Conservation (phyloP, 1,140 invertebrate genomes). For the Eueides isabella region DNA sequence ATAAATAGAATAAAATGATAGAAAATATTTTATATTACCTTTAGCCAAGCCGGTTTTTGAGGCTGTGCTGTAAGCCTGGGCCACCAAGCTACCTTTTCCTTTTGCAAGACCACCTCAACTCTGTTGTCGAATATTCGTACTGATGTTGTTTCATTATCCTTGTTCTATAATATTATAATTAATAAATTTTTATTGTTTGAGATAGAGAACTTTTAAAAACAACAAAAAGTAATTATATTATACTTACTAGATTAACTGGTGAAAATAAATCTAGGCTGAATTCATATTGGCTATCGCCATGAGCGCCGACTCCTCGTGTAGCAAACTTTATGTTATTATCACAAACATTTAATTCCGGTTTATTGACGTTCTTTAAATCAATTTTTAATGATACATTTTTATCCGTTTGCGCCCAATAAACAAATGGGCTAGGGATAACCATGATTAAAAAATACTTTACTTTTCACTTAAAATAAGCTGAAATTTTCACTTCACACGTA, state of each 20-base stretch:
- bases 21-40: slow-evolving; percentile 77
- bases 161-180: slow-evolving; percentile 42
- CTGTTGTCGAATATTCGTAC: slow-evolving; percentile 87
- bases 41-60: slow-evolving; percentile 94
- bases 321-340: slow-evolving; percentile 84
- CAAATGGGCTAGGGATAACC: slow-evolving; percentile 88
- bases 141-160: slow-evolving; percentile 46
- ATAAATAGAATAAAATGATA: too few species aligned
- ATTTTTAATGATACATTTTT: slow-evolving; percentile 89
- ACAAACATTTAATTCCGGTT: slow-evolving; percentile 83
- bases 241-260: slow-evolving; percentile 84
- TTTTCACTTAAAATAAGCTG: not conserved
- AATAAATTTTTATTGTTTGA: too few species aligned
- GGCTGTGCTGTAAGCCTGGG: slow-evolving; percentile 89
- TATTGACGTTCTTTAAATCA: slow-evolving; percentile 91
- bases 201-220: too few species aligned
- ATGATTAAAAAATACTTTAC: slow-evolving; percentile 43
- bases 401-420: slow-evolving; percentile 96
- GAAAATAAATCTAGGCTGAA: slow-evolving; percentile 89
- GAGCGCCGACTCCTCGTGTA: slow-evolving; percentile 87
- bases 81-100: slow-evolving; percentile 90
- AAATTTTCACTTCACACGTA: not conserved
- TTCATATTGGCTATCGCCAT: slow-evolving; percentile 87
- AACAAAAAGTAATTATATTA: not conserved
- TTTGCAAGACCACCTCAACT: slow-evolving; percentile 90